A percentile compares a stretch with the other conserved stretches of the same genome.
phyloP scores from a whole-genome alignment of 53 echinoderm and acorn worm species.

The Mesocentrotus franciscanus region DNA sequence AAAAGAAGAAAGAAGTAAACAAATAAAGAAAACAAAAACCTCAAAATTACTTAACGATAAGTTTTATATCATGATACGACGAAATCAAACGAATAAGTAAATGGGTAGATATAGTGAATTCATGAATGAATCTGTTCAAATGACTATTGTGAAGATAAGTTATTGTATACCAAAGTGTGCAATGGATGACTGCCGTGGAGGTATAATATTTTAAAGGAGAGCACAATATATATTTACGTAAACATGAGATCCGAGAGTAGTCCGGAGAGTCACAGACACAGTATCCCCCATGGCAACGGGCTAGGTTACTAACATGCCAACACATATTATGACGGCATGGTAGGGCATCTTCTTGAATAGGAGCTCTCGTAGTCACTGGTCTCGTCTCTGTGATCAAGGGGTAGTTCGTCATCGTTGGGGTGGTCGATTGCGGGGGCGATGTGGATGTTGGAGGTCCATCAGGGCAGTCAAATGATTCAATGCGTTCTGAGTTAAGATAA shows the following conservation, averaged over 20 bases:
- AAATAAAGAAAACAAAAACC: too few species aligned
- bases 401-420: background rate
- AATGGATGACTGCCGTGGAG: too few species aligned
- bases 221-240: slow-evolving; percentile 77
- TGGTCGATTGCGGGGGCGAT: background rate
- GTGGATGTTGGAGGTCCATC: background rate
- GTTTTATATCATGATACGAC: too few species aligned
- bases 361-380: slow-evolving; percentile 54
- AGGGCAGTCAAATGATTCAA: slow-evolving; percentile 1
- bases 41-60: too few species aligned
- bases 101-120: background rate
- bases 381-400: slow-evolving; percentile 54
- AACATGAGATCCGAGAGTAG: slow-evolving; percentile 76
- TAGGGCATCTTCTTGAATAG: slow-evolving; percentile 64
- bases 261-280: slow-evolving; percentile 84
- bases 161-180: too few species aligned
- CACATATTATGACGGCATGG: slow-evolving; percentile 78
- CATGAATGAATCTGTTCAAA: background rate
- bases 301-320: slow-evolving; percentile 66
- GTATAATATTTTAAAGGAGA: background rate
- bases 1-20: too few species aligned
- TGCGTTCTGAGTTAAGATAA: slow-evolving; percentile 20
- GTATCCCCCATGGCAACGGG: slow-evolving; percentile 72
- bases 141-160: background rate
- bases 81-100: too few species aligned